Conservation (phyloP, 2,113 vertebrate genomes). For the Lasiurus borealis region DNA sequence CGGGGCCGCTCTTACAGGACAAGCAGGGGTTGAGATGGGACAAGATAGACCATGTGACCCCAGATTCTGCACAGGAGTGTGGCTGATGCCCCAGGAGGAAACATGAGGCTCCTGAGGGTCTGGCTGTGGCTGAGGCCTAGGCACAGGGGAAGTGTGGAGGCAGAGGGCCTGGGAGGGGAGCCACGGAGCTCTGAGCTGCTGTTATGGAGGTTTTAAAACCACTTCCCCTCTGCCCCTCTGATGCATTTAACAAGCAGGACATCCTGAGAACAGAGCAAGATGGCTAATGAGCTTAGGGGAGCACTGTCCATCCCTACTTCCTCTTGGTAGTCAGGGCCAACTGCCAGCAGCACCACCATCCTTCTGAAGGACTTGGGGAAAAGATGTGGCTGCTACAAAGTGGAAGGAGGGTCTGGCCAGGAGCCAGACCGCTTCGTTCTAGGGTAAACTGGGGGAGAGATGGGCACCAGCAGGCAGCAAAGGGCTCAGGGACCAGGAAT, state of each 20-base stretch:
- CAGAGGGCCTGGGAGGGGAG: too few relatives aligned
- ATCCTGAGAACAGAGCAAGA: neutral
- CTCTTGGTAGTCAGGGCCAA: neutral
- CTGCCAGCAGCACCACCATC: neutral
- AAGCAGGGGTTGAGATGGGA: too few relatives aligned
- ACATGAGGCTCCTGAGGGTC: neutral
- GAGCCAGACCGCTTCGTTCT: neutral
- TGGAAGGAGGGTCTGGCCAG: neutral
- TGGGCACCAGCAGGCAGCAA: neutral
- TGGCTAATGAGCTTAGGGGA: neutral
- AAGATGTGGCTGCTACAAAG: neutral
- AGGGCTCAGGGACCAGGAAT: neutral
- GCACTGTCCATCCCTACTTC: neutral
- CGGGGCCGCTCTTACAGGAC: neutral
- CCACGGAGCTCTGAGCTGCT: neutral
- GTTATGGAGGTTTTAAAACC: neutral
- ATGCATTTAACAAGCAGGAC: slow-evolving; percentile 21
- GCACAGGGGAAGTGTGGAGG: neutral
- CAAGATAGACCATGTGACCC: neutral
- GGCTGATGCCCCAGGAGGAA: neutral
- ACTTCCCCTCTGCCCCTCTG: neutral
- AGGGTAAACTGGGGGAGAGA: neutral
- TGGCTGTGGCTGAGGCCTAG: neutral
- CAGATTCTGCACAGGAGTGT: neutral
- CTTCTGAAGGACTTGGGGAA: neutral